phyloP scores from a whole-genome alignment of 2,797 vertebrate species.

The Cygnus olor region DNA sequence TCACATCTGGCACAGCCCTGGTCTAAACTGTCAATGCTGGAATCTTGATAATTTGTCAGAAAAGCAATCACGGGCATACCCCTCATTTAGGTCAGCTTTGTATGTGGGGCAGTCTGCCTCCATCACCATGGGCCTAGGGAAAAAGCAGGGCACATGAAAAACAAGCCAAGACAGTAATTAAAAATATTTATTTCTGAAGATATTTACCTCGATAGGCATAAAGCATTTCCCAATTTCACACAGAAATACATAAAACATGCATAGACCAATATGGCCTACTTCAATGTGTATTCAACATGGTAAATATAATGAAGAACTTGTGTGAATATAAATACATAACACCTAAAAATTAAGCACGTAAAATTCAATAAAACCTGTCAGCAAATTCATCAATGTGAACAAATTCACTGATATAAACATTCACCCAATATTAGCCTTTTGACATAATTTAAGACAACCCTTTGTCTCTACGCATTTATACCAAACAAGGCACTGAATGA shows the following conservation, averaged over 20 bases:
- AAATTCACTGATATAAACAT: constrained; percentile 71
- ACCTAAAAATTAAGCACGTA: constrained; percentile 77
- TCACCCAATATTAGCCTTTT: constrained; percentile 70
- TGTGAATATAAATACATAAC: constrained; percentile 80
- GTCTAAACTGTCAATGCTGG: not conserved
- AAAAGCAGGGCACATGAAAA: not conserved
- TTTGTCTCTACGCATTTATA: constrained; percentile 53
- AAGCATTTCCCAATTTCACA: constrained; percentile 87
- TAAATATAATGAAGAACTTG: constrained; percentile 83
- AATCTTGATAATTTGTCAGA: not conserved
- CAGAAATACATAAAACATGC: constrained; percentile 86
- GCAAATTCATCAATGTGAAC: constrained; percentile 75
- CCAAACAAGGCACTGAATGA: constrained; percentile 48
- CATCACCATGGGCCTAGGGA: accelerated
- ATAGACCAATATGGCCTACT: constrained; percentile 91
- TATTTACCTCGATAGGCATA: constrained; percentile 86
- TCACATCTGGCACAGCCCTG: not conserved
- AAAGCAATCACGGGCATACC: not conserved
- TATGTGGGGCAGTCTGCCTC: accelerated
- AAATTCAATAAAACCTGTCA: constrained; percentile 73
- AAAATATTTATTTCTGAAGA: constrained; percentile 88
- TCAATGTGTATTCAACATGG: constrained; percentile 84
- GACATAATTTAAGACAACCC: constrained; percentile 67
- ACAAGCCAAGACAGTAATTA: constrained; percentile 62
- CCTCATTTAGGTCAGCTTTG: not conserved